phyloP scores from a whole-genome alignment of 2,797 vertebrate species.

The Iguana delicatissima region DNA sequence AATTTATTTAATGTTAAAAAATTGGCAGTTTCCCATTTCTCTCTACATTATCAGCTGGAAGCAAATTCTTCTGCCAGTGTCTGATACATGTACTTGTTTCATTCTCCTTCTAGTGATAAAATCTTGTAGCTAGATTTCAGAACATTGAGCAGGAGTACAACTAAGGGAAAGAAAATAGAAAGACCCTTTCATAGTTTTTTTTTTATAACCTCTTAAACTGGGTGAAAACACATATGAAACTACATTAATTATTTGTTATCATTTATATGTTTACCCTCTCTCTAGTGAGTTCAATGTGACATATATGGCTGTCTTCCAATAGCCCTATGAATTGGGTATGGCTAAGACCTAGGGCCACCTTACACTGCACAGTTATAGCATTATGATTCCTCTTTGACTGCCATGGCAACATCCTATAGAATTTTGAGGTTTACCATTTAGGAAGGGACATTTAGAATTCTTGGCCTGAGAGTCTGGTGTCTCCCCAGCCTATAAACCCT shows the following conservation, averaged over 20 bases:
- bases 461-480: too few species aligned
- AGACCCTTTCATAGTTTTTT: background rate
- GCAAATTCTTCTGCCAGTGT: conserved; percentile 3
- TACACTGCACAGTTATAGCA: too few species aligned
- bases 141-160: background rate
- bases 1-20: conserved; percentile 26
- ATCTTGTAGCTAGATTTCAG: background rate
- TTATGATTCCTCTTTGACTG: too few species aligned
- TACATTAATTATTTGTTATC: background rate
- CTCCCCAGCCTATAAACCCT: too few species aligned
- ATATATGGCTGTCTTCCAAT: too few species aligned
- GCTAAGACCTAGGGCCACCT: too few species aligned
- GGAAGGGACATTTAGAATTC: too few species aligned
- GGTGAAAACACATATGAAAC: background rate
- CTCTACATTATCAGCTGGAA: background rate
- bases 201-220: background rate
- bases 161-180: background rate
- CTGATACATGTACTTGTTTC: conserved; percentile 3
- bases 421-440: too few species aligned
- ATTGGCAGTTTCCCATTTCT: conserved; percentile 21
- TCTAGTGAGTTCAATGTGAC: background rate
- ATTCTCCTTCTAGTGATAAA: background rate
- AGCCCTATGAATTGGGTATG: too few species aligned
- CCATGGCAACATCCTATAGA: too few species aligned
- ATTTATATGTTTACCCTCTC: background rate